Percentiles rank a stretch among this genome's conserved stretches.
phyloP scores from a whole-genome alignment of 1,140 invertebrate genomes.

The Drosophila lacteicornis region DNA sequence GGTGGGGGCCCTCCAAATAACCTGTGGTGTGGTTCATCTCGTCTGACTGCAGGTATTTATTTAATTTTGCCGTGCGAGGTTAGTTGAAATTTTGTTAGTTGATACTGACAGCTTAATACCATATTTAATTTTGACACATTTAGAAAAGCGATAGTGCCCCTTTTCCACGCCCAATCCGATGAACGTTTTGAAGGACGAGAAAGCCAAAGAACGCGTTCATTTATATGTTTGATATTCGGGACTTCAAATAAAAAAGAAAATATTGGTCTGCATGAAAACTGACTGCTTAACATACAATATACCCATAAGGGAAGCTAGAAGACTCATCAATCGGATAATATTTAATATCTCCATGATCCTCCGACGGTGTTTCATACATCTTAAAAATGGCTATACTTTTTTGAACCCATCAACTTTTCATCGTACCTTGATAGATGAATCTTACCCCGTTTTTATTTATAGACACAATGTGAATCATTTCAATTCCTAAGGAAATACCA shows the following conservation, averaged over 20 bases:
- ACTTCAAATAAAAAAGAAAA: too few species aligned
- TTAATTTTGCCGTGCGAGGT: not conserved
- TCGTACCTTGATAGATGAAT: slow-evolving; percentile 4
- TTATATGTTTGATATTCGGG: too few species aligned
- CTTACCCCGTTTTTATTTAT: slow-evolving; percentile 9
- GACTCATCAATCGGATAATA: not conserved
- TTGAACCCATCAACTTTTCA: too few species aligned
- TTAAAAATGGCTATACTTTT: not conserved
- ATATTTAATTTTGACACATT: slow-evolving; percentile 15
- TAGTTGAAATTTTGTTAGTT: not conserved
- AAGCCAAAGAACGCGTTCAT: too few species aligned
- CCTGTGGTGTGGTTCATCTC: not conserved
- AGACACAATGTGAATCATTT: slow-evolving; percentile 1
- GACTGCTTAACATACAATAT: too few species aligned
- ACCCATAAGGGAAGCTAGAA: not conserved
- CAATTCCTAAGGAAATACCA: slow-evolving; percentile 41
- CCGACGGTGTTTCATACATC: not conserved
- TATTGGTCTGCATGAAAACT: too few species aligned
- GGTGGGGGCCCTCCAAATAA: not conserved
- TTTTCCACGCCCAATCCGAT: too few species aligned
- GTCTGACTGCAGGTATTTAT: not conserved
- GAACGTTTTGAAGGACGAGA: too few species aligned
- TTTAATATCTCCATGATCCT: not conserved
- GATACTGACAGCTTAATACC: slow-evolving; percentile 8
- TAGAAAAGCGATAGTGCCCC: not conserved